These are phyloP conservation scores for Brevimyrus niger DNA, from an alignment of 2,113 vertebrate genomes.

Conservation along the genomic window DNA sequence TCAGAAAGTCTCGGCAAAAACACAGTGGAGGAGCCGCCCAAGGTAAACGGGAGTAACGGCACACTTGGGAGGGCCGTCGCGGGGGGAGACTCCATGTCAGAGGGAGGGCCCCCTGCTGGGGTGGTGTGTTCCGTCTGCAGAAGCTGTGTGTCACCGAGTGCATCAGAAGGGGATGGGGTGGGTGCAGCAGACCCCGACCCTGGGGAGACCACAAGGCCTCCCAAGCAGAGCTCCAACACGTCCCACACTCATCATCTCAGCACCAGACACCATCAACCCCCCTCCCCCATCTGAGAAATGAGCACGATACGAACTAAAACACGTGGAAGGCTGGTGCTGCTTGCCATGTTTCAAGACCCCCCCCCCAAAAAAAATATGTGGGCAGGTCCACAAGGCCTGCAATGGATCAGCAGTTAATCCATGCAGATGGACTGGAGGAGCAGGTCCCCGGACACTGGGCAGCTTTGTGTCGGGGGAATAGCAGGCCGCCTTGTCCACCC, in stretches of 20 bases:
- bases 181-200: neutral
- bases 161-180: neutral
- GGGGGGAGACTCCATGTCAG: neutral
- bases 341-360: neutral
- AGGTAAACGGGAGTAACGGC: neutral
- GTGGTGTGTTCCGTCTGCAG: neutral
- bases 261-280: neutral
- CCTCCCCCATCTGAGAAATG: neutral
- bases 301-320: neutral
- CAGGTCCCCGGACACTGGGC: neutral
- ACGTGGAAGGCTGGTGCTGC: too few species aligned
- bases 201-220: too few species aligned
- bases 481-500: neutral
- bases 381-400: neutral
- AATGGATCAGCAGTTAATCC: neutral
- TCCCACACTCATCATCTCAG: neutral
- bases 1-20: neutral
- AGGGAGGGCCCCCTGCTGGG: neutral
- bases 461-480: neutral
- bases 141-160: neutral
- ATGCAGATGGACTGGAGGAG: neutral
- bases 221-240: neutral
- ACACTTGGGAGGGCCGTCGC: neutral
- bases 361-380: neutral
- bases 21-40: neutral